Evolutionary conservation across 1,140 invertebrate species (phyloP), one percentile per base, ranked within the genome.

Genomic region (Thaumatotibia leucotreta): DNA sequence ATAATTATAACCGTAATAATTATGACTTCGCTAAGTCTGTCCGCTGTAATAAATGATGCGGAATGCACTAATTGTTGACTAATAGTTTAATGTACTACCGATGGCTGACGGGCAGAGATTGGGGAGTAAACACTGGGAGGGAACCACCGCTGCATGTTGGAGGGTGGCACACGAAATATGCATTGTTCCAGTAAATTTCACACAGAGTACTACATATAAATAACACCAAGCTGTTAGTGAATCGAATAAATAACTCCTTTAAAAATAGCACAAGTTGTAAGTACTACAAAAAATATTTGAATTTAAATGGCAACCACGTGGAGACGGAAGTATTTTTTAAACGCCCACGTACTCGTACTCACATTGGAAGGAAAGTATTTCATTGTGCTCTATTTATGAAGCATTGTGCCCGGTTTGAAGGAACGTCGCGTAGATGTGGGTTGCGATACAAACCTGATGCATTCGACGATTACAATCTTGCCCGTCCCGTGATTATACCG

Each of bases 71-170:
- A 79, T 73, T 79, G 79, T 77, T 82, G 82, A 77, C 80, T 85
- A 86, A 86, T 85, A 80, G 79, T 79, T 83, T 84, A 86, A 86
- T 85, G 80, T 78, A 85, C 76, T 85, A 74, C 78, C 78, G 74
- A 78, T 78, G 67, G 68, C 74, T 76, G 74, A 72, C 66, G 49
- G 72, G 75, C 68, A 75, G 72, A 68, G 76, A 54, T 14, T 58
- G 23, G 52, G 52, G 52, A 58, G 27, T 29, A 29, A 31, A 6
- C 23, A 58, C 52, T 27, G 52, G 52, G 24, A 58, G 76, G 72
- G 74, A 74, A 58, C 39, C 62, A 49, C 61, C 29, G 61, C 63
- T 31, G 39, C 29, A 29, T 31, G 64, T 45, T 31, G 31, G 33
- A 23, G 52, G 66, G 70, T 50, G 45, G 63, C 14, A 68, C 10